Base-by-base conservation (phyloP, 2,113 vertebrate genomes). In the Ammodramus savannarum region DNA sequence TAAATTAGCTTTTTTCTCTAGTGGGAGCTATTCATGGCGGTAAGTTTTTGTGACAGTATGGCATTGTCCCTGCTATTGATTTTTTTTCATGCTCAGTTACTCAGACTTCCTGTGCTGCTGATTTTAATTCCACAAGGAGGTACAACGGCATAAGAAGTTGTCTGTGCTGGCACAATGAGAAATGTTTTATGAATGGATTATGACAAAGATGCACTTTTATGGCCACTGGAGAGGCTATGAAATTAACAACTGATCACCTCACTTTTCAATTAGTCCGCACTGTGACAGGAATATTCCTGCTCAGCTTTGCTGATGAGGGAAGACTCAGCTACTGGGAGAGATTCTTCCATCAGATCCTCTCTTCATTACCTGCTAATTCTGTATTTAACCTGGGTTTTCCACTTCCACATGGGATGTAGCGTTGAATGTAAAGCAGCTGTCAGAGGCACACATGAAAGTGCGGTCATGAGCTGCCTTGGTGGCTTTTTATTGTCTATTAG, bases 91-190 rank as follows among this genome's bases (percentile, higher is more conserved):
- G 63, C 27, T 87, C 14, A 4, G 44, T 95, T 82, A 90, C 41
- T 95, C 74, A 90, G 82, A 69, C 67, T 90, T 91, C 67, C 55
- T 90, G 72, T 85, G 66, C 55, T 83, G 55, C 66, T 88, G 85
- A 80, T 91, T 91, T 83, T 76, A 83, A 80, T 80, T 85, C 67
- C 43, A 27, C 49, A 21, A 34, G 63, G 78, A 96, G 25, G 43
- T 74, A 85, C 13, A 80, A 48, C 44, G 59, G 59, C 67, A 54
- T 76, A 76, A 73, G 78, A 68, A 71, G 15, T 34, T 7, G 3
- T 49, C 54, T 80, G 38, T 91, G 57, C 25, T 94, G 32, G 32
- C 65, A 34, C 44, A 36, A 48, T 87, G 74, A 95, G 59, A 76
- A 95, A 32, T 66, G 9, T 74, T 36, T 69, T 75, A 80, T 69